phyloP scores from a whole-genome alignment of 2,113 vertebrate genomes.

The Pelusios castaneus region DNA sequence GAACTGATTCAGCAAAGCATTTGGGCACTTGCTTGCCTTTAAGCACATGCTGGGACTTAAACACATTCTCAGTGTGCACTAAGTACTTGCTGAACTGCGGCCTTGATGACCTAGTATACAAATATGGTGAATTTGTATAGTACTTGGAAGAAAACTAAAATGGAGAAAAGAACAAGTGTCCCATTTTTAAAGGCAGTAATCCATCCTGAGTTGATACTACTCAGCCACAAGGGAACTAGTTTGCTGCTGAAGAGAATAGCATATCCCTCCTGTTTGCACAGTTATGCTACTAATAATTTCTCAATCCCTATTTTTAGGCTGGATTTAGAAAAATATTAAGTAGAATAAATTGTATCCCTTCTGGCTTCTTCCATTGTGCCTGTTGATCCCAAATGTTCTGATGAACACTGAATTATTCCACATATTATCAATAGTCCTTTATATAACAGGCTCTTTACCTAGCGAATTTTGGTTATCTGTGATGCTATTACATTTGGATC shows the following conservation, averaged over 20 bases:
- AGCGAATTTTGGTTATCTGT: not conserved
- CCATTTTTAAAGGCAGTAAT: constrained; percentile 17
- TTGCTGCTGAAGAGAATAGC: constrained; percentile 2
- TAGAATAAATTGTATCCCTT: not conserved
- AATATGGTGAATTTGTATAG: not conserved
- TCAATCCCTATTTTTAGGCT: not conserved
- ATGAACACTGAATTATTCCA: not conserved
- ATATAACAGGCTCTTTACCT: not conserved
- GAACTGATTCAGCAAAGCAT: not conserved
- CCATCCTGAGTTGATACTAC: not conserved
- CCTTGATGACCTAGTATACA: not conserved
- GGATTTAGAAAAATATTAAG: constrained; percentile 1
- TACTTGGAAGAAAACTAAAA: not conserved
- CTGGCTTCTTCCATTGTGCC: not conserved
- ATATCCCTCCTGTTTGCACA: not conserved
- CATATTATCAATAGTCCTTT: not conserved
- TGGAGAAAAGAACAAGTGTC: not conserved
- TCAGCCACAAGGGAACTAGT: not conserved
- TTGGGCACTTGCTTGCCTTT: not conserved
- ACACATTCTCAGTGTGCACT: not conserved
- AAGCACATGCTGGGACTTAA: not conserved
- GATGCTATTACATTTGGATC: not conserved
- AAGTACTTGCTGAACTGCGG: not conserved
- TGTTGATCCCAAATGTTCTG: not conserved
- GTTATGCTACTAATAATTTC: not conserved